These are phyloP conservation scores for Drosophila paulistorum DNA, from an alignment of 1,140 invertebrate species.

Conservation along the genomic window DNA sequence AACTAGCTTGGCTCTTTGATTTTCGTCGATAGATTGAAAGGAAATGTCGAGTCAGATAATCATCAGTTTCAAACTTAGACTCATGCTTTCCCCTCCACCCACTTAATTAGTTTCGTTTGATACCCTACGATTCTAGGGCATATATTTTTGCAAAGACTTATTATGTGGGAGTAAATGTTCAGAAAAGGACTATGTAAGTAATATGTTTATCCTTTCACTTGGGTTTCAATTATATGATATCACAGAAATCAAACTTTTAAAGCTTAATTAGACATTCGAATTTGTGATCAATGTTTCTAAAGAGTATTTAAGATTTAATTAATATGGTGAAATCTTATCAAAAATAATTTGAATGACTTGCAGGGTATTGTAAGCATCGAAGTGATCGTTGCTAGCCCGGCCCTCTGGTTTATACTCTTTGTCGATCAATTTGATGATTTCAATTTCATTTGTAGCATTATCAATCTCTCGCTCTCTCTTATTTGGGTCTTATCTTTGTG, in stretches of 20 bases:
- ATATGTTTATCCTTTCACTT: too few relatives aligned
- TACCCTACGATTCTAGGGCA: conserved; percentile 18
- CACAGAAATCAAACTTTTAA: too few relatives aligned
- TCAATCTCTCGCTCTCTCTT: conserved; percentile 56
- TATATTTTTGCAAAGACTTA: conserved; percentile 27
- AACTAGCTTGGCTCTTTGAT: conserved; percentile 42
- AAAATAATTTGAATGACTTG: not conserved
- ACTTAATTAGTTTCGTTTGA: conserved; percentile 62
- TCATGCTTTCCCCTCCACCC: conserved; percentile 47
- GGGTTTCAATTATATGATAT: too few relatives aligned
- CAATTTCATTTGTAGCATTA: conserved; percentile 35
- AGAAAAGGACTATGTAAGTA: too few relatives aligned
- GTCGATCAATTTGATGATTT: conserved; percentile 10
- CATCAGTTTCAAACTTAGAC: conserved; percentile 43
- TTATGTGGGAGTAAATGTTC: too few relatives aligned
- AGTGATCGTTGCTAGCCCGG: not conserved
- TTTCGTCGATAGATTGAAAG: conserved; percentile 52
- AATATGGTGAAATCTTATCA: not conserved
- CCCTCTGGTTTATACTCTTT: not conserved
- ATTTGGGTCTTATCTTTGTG: conserved; percentile 54
- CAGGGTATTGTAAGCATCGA: not conserved
- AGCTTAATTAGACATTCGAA: too few relatives aligned
- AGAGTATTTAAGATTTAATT: not conserved
- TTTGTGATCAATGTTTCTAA: conserved; percentile 27
- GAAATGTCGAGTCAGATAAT: conserved; percentile 45